These are phyloP conservation scores for Sorex fumeus DNA, from an alignment of 2,113 vertebrate species.

Conservation along the genomic window DNA sequence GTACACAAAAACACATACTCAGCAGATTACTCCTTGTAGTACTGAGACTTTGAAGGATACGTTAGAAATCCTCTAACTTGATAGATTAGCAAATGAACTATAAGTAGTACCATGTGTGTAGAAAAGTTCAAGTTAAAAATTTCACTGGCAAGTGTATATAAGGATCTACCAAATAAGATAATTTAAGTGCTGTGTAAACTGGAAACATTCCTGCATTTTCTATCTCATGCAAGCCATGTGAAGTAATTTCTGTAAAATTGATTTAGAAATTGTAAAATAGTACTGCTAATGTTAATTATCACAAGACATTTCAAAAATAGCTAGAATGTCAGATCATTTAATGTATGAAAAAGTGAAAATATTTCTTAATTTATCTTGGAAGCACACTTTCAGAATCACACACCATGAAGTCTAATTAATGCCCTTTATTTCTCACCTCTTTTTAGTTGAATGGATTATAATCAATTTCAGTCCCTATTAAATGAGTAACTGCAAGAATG, in stretches of 20 bases:
- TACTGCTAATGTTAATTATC: conserved; percentile 38
- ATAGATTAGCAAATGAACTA: neutral
- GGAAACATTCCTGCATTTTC: neutral
- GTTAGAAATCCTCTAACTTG: neutral
- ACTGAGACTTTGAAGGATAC: neutral
- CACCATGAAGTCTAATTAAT: conserved; percentile 63
- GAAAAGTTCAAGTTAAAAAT: neutral
- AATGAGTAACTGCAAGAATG: neutral
- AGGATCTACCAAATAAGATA: neutral
- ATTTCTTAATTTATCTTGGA: conserved; percentile 62
- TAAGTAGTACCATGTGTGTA: neutral
- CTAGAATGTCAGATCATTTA: conserved; percentile 44
- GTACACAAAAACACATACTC: neutral
- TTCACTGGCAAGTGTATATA: conserved; percentile 24
- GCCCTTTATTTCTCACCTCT: neutral
- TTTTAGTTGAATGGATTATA: conserved; percentile 59
- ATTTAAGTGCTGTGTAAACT: neutral
- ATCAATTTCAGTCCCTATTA: conserved; percentile 56
- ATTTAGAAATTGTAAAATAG: conserved; percentile 59
- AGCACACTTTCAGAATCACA: conserved; percentile 48
- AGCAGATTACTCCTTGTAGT: neutral
- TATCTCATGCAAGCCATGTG: conserved; percentile 20
- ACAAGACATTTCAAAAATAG: conserved; percentile 49
- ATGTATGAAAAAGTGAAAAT: conserved; percentile 51
- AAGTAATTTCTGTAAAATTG: conserved; percentile 39